A percentile compares a stretch with the other conserved stretches of the same genome.
Evolutionary conservation across 2,113 vertebrate genomes (phyloP).

Genomic region (Mastomys natalensis): DNA sequence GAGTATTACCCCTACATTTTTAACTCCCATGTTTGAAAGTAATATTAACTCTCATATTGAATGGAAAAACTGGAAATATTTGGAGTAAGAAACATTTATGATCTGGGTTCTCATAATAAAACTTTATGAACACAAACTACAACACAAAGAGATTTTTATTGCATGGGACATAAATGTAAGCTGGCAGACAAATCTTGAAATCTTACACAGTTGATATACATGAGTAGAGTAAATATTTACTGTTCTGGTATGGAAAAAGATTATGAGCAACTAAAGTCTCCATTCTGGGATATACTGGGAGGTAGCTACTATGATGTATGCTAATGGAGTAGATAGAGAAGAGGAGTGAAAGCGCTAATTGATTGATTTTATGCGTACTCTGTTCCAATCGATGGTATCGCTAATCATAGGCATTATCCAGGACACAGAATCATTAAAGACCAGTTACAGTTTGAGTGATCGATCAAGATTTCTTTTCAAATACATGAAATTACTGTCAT

Average conservation of each 20-base stretch:
- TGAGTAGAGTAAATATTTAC: background rate
- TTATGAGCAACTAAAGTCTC: background rate
- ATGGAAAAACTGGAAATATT: background rate
- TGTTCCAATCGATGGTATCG: background rate
- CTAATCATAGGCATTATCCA: background rate
- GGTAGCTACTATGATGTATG: background rate
- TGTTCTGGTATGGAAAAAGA: background rate
- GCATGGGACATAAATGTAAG: background rate
- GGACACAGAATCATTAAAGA: slow-evolving; percentile 10
- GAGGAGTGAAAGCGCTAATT: background rate
- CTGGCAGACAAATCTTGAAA: background rate
- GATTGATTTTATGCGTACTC: background rate
- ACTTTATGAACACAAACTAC: background rate
- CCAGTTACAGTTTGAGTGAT: background rate
- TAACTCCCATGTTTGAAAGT: background rate
- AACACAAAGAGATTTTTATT: no score
- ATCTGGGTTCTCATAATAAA: background rate
- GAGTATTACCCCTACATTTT: background rate
- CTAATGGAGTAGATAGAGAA: background rate
- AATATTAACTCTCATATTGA: background rate
- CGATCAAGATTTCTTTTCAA: background rate
- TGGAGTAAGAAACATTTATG: background rate
- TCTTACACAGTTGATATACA: background rate
- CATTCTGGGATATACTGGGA: background rate
- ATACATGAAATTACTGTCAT: background rate